Evolutionary conservation across 2,797 vertebrate species (phyloP).

Genomic region (Phyllotis vaccarum): DNA sequence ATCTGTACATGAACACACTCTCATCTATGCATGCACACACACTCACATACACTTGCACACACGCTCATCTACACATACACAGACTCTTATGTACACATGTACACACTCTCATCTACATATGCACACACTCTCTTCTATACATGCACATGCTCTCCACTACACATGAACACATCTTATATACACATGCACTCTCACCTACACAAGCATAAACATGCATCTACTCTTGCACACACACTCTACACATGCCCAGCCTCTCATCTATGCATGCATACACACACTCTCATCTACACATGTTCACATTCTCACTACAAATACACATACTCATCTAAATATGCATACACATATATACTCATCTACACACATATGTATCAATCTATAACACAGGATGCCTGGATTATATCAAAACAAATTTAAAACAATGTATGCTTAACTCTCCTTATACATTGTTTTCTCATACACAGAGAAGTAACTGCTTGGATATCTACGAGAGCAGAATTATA

Average conservation of each 20-base stretch:
- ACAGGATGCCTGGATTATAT: background rate
- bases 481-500: background rate
- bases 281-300: background rate
- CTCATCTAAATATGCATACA: background rate
- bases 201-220: too few species aligned
- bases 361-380: background rate
- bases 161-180: too few species aligned
- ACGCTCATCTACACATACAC: background rate
- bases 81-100: background rate
- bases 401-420: conserved; percentile 48
- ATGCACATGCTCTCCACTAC: too few species aligned
- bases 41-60: background rate
- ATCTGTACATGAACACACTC: too few species aligned
- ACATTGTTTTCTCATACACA: background rate
- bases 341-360: background rate
- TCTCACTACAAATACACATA: too few species aligned
- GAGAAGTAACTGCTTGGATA: conserved; percentile 39
- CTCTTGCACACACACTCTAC: too few species aligned
- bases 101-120: background rate
- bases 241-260: too few species aligned
- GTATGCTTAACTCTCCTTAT: conserved; percentile 39
- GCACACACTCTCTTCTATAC: background rate
- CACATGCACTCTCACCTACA: background rate
- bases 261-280: too few species aligned
- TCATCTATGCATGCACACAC: background rate